Percentiles rank a stretch among this genome's conserved stretches.
Evolutionary conservation across 2,888 invertebrate species (phyloP).

Genomic region (Hybos culiciformis): DNA sequence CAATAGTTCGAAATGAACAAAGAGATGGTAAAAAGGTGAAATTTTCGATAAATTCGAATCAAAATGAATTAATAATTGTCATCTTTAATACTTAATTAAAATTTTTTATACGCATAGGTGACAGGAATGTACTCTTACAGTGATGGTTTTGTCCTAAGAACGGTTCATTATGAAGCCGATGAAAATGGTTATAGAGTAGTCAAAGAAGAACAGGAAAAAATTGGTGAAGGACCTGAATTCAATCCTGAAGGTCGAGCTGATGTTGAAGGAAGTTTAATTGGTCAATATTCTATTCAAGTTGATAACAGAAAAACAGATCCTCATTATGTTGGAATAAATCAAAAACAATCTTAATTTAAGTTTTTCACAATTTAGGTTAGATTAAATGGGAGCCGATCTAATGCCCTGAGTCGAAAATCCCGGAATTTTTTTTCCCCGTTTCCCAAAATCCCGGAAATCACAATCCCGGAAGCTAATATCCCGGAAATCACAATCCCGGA

Average conservation of each 20-base stretch:
- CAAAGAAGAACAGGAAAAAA: slow-evolving; percentile 37
- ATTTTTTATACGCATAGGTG: slow-evolving; percentile 19
- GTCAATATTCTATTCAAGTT: slow-evolving; percentile 33
- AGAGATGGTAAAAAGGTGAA: slow-evolving; percentile 28
- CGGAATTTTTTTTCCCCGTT: too few relatives aligned
- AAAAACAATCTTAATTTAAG: not conserved
- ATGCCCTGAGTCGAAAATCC: too few relatives aligned
- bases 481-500: too few relatives aligned
- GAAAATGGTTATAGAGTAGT: slow-evolving; percentile 46
- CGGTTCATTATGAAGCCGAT: slow-evolving; percentile 45
- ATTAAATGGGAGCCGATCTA: too few relatives aligned
- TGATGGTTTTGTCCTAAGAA: slow-evolving; percentile 43
- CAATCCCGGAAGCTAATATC: too few relatives aligned
- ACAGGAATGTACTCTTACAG: slow-evolving; percentile 44
- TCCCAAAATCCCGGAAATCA: too few relatives aligned
- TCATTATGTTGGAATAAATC: slow-evolving; percentile 1
- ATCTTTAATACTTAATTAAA: not conserved
- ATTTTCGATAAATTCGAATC: slow-evolving; percentile 12
- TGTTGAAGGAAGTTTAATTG: slow-evolving; percentile 34
- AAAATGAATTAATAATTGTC: not conserved
- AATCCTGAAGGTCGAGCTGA: slow-evolving; percentile 37
- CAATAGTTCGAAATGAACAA: slow-evolving; percentile 31
- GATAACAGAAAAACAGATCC: not conserved
- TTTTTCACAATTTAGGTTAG: too few relatives aligned
- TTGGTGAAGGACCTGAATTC: slow-evolving; percentile 38